Evolutionary conservation across 37 sponge, comb jelly and placozoan genomes (phyloP).

Genomic region (Halichondria panicea): DNA sequence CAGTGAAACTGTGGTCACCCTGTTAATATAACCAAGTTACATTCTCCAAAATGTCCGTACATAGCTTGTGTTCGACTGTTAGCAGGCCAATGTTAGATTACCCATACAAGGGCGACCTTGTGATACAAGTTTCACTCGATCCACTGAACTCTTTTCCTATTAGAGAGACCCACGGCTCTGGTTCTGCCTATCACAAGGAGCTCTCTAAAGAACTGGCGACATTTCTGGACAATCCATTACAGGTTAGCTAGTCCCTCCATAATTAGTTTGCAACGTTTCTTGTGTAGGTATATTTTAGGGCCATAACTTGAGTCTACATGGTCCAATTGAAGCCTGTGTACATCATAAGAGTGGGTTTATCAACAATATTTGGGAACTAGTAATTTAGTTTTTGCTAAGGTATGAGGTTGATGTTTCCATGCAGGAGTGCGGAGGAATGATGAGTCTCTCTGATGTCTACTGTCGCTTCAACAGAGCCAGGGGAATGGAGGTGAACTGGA

Average conservation of each 20-base stretch:
- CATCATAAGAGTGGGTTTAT: no score
- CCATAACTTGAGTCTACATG: background rate
- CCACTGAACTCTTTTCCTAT: no score
- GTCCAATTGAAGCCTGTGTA: no score
- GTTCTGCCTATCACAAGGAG: constrained; percentile 86
- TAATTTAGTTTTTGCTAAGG: no score
- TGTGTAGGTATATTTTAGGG: background rate
- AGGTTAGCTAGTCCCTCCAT: constrained; percentile 12
- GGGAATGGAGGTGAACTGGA: constrained; percentile 80
- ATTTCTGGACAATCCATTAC: constrained; percentile 67
- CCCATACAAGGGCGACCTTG: no score
- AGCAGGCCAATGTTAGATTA: no score
- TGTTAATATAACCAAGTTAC: background rate
- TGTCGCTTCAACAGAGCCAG: constrained; percentile 96
- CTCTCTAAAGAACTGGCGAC: constrained; percentile 81
- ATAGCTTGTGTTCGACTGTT: no score
- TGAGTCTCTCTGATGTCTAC: constrained; percentile 95
- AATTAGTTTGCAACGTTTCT: background rate
- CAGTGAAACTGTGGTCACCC: background rate
- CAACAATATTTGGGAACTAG: no score
- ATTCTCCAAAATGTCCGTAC: no score
- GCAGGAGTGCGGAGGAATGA: constrained; percentile 85
- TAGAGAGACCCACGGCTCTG: constrained; percentile 91
- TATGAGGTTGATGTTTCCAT: constrained; percentile 9
- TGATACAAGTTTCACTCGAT: no score